These are phyloP conservation scores for Sebastes steindachneri DNA, from an alignment of 2,797 vertebrate genomes.

Conservation along the genomic window DNA sequence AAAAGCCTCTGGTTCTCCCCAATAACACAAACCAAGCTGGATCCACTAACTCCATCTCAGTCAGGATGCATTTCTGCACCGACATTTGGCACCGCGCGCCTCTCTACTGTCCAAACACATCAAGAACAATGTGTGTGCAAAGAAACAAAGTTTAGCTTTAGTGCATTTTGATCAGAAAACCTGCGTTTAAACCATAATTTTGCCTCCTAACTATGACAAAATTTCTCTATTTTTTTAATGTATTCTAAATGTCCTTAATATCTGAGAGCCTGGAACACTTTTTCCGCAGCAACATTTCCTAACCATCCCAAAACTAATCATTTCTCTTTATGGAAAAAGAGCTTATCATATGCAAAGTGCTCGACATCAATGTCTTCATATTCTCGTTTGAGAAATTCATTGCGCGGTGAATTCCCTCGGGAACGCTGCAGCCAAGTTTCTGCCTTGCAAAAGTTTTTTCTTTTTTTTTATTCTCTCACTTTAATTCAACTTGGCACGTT, in stretches of 20 bases:
- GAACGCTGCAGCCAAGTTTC: slow-evolving; percentile 79
- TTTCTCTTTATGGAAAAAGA: slow-evolving; percentile 76
- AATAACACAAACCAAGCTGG: slow-evolving; percentile 65
- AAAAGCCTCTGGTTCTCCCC: slow-evolving; percentile 59
- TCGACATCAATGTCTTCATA: slow-evolving; percentile 80
- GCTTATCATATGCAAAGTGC: slow-evolving; percentile 81
- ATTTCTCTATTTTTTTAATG: slow-evolving; percentile 47
- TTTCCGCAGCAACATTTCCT: slow-evolving; percentile 63
- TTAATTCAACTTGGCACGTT: slow-evolving; percentile 86
- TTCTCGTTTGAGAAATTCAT: slow-evolving; percentile 82
- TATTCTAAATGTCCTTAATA: slow-evolving; percentile 73
- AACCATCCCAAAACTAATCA: slow-evolving; percentile 74
- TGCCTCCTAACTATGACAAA: slow-evolving; percentile 52
- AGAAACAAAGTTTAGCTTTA: slow-evolving; percentile 32
- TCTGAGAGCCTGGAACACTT: slow-evolving; percentile 55
- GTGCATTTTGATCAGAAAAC: slow-evolving; percentile 35
- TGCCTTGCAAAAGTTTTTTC: slow-evolving; percentile 76
- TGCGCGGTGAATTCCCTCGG: slow-evolving; percentile 75
- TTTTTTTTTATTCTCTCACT: slow-evolving; percentile 70
- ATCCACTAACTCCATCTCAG: slow-evolving; percentile 57
- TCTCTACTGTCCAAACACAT: slow-evolving; percentile 67
- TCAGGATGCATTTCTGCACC: slow-evolving; percentile 45
- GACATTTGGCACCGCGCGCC: slow-evolving; percentile 34
- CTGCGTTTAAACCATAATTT: slow-evolving; percentile 36
- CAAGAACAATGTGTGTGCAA: slow-evolving; percentile 25